Evolutionary conservation across 2,113 vertebrate genomes (phyloP), one percentile per base, ranked within the genome.

Genomic region (Petrocephalus zakoni): DNA sequence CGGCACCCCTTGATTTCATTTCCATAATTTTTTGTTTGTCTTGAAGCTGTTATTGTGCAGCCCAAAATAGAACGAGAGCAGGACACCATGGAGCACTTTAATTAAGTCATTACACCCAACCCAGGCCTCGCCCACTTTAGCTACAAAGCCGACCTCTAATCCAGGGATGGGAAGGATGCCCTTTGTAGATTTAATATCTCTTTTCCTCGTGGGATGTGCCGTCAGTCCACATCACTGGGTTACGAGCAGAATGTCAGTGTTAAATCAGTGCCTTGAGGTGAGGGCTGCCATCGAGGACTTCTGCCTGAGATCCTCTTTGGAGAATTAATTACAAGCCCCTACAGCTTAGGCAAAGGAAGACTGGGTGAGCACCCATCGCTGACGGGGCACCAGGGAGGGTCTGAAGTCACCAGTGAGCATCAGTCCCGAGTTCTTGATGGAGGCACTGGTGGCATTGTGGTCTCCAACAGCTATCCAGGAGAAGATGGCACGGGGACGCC

Each of bases 141-240:
- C 92, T 93, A 94, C 92, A 93, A 94, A 94, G 93, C 90, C 90
- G 92, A 93, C 92, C 92, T 94, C 91, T 94, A 94, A 95, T 95
- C 91, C 93, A 0, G 90, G 91, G 92, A 93, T 91, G 91, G 92
- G 90, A 92, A 88, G 90, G 89, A 90, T 91, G 93, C 89, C 92
- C 94, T 94, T 95, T 95, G 93, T 94, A 93, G 93, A 93, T 91
- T 91, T 92, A 93, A 93, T 94, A 93, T 95, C 92, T 94, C 90
- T 93, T 93, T 94, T 94, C 92, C 92, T 93, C 88, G 42, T 37
- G 46, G 89, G 25, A 55, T 68, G 75, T 47, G 46, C 22, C 11
- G 75, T 91, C 92, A 91, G 92, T 95, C 93, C 93, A 93, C 93
- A 94, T 92, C 91, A 91, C 90, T 92, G 92, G 92, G 91, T 94